These are phyloP conservation scores for Atethmia centrago DNA, from an alignment of 2,888 invertebrate genomes.

Conservation along the genomic window DNA sequence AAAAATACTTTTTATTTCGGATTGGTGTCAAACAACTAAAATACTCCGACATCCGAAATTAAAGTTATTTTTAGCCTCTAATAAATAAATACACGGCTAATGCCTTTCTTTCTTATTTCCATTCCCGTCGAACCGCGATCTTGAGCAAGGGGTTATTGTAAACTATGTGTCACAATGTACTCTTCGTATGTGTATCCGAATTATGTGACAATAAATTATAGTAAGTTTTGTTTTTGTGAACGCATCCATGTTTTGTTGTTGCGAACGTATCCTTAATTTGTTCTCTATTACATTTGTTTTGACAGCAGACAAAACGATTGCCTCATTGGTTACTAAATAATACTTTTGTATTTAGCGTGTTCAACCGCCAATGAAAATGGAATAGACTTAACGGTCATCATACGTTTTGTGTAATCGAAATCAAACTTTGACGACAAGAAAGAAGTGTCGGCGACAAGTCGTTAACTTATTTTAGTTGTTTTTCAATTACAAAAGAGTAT, in stretches of 20 bases:
- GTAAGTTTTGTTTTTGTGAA: constrained; percentile 34
- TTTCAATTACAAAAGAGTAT: constrained; percentile 70
- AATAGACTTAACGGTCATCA: constrained; percentile 57
- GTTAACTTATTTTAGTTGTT: constrained; percentile 73
- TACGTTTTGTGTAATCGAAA: constrained; percentile 58
- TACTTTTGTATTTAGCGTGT: fast-evolving
- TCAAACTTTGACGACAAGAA: constrained; percentile 67
- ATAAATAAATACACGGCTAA: too few species aligned
- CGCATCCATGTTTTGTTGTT: constrained; percentile 62
- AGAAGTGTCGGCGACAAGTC: constrained; percentile 72
- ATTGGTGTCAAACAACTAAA: too few species aligned
- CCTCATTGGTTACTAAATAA: constrained; percentile 26
- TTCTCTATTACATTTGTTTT: constrained; percentile 49
- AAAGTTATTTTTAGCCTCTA: too few species aligned
- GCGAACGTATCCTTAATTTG: constrained; percentile 60
- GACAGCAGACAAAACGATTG: constrained; percentile 44
- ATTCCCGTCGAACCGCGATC: too few species aligned
- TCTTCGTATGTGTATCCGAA: too few species aligned
- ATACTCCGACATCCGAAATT: too few species aligned
- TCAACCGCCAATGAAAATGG: constrained; percentile 49
- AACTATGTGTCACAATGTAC: too few species aligned
- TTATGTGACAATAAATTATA: too few species aligned
- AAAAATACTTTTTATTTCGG: too few species aligned
- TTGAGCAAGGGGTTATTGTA: too few species aligned
- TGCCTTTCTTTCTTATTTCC: not conserved